Evolutionary conservation across 2,888 invertebrate species (phyloP).

Genomic region (Embidobia sp.): DNA sequence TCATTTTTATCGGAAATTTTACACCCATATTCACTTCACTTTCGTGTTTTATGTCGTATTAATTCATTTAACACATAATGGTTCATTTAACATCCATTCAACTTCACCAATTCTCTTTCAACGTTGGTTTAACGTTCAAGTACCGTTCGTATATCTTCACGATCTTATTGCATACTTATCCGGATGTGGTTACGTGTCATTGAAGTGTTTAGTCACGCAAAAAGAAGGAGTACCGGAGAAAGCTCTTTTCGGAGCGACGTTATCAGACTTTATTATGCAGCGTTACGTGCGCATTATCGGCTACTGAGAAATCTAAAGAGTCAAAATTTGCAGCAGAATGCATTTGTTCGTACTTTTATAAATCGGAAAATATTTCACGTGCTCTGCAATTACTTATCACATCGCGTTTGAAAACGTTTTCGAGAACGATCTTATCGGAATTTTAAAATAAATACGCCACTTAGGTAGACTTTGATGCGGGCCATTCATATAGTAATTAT

Average conservation of each 20-base stretch:
- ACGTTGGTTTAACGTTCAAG: too few relatives aligned
- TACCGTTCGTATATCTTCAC: too few relatives aligned
- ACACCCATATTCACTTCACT: too few relatives aligned
- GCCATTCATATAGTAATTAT: constrained; percentile 18
- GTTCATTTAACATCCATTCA: too few relatives aligned
- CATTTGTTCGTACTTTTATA: constrained; percentile 6
- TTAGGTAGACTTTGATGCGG: not conserved
- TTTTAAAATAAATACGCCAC: constrained; percentile 17
- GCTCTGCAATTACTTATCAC: constrained; percentile 1
- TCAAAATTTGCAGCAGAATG: constrained; percentile 11
- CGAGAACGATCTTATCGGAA: not conserved
- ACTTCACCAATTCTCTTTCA: too few relatives aligned
- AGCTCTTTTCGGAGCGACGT: constrained; percentile 11
- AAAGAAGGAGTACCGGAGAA: not conserved
- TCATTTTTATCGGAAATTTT: too few relatives aligned
- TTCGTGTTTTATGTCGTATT: too few relatives aligned
- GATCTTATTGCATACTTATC: not conserved
- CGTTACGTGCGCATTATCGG: constrained; percentile 41
- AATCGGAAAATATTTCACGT: constrained; percentile 5
- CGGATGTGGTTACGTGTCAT: not conserved
- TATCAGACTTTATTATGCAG: constrained; percentile 27
- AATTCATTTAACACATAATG: too few relatives aligned
- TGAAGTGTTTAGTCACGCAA: constrained; percentile 9
- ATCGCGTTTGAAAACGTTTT: not conserved
- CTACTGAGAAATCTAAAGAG: constrained; percentile 30